Base-by-base conservation (phyloP, 2,888 invertebrate genomes). In the Orthonevra nobilis region DNA sequence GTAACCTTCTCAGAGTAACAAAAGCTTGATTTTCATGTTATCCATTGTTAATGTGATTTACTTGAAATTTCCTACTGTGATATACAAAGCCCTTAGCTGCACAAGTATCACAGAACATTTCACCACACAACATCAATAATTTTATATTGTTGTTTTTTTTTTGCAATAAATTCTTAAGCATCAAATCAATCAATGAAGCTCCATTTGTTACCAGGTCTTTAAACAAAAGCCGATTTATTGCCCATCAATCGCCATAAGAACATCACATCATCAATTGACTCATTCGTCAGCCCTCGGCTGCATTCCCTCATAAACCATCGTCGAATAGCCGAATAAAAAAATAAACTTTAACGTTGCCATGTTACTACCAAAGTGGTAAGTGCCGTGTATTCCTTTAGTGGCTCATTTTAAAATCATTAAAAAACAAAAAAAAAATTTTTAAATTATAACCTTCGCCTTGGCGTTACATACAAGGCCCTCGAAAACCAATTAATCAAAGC, bases 381-480 rank as follows among this genome's bases (percentile, higher is more conserved):
- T 15, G 32, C 15, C 44, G 42, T 32, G 40, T 12, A 44, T 52
- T 32, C 52, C 42, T 52, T 64, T 7, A 36, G 54, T 1, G 28
- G 54, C 44, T 64, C 52, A 54, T 64, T 54, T 23, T 17, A 19
- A 19, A 44, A 28, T 36, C 66, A 15, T 66, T 15, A 66, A 66
- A 66, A 19, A 44, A 28, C 30, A 54, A 15, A 56, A 17, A 66
- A 66, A 66, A 46, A 19, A 20, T 46, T 30, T 54, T 66, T 56
- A 56, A 54, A 66, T 36, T 46, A 46, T 56, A 56, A 38, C 54
- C 69, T 69, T 69, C 69, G 50, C 69, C 69, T 69, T 69, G 69
- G 58, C 58, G 32, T 28, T 36, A 30, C 66, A 56, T 20, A 66
- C 54, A 66, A 56, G 54, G 5, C 66, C 28, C 32, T 3, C 17